A percentile compares a stretch with the other conserved stretches of the same genome.
Conservation (phyloP, 2,888 invertebrate species). For the Pristionchus maxplancki region DNA sequence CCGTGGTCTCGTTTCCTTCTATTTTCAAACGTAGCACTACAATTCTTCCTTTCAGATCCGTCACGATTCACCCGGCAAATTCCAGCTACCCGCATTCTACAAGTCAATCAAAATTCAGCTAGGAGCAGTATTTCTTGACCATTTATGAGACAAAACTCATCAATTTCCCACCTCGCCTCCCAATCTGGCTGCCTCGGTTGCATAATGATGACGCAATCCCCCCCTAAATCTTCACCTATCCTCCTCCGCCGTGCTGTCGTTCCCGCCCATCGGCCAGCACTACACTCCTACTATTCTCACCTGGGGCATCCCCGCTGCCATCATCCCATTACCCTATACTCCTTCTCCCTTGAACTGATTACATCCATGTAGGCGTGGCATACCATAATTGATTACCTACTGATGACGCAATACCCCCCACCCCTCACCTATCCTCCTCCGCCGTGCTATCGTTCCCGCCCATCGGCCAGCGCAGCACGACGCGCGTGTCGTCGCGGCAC, state of each 20-base stretch:
- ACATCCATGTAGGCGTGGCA: too few species aligned
- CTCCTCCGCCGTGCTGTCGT: too few species aligned
- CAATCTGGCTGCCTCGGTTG: too few species aligned
- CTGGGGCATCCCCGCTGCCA: too few species aligned
- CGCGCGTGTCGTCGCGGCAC: conserved; percentile 72
- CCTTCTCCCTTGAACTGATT: too few species aligned
- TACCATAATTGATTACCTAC: not conserved
- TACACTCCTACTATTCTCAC: not conserved
- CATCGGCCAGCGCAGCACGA: conserved; percentile 62
- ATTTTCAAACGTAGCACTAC: not conserved
- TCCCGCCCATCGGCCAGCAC: conserved; percentile 55
- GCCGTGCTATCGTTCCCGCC: conserved; percentile 36
- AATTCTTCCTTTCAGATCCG: not conserved
- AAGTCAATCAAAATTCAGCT: not conserved
- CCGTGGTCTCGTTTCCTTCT: too few species aligned
- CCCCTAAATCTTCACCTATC: not conserved
- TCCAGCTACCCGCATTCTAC: not conserved
- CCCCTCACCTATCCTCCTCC: conserved; percentile 46
- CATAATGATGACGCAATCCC: not conserved
- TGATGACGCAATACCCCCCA: not conserved
- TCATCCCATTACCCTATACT: too few species aligned
- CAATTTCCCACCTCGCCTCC: too few species aligned
- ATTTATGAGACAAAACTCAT: too few species aligned
- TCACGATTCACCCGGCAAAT: too few species aligned
- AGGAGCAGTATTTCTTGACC: not conserved